Base-by-base conservation (phyloP, 2,113 vertebrate genomes). In the Thunnus thynnus region DNA sequence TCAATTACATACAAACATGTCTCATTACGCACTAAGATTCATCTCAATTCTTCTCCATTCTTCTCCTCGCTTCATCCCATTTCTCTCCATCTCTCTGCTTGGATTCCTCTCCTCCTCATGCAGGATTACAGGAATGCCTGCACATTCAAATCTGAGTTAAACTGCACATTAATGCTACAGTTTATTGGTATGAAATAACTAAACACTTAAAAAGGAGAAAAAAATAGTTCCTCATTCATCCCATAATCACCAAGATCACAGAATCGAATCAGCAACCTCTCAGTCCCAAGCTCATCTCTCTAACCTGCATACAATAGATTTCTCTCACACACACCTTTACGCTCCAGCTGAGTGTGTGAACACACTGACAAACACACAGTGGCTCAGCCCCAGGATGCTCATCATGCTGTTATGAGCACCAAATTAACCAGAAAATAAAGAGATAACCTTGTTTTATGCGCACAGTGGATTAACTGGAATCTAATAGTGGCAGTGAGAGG, bases 341-440 rank as follows among this genome's bases (percentile, higher is more conserved):
- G 50, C 55, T 50, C 63, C 13, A 25, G 22, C 60, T 71, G 14
- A 66, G 86, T 69, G 52, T 41, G 72, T 46, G 62, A 30, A 57
- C 64, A 0, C 62, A 50, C 9, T 41, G 36, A 41, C 36, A 41
- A 41, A 41, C 9, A 41, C 36, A 18, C 16, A 5, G 1, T 62
- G 68, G 63, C 51, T 83, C 20, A 47, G 57, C 65, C 44, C 52
- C 57, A 56, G 55, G 18, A 41, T 2, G 22, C 41, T 30, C 32
- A 50, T 18, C 54, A 61, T n/a, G 52, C 70, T 52, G 65, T 58
- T 9, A 64, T 61, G 51, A 65, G 72, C 86, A n/a, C 25, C 79
- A 85, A 66, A 77, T 76, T 25, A 67, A 54, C 17, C 70, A 76
- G 13, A 54, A 75, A 81, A 52, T 27, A 51, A 44, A 56, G 48